Base-by-base conservation (phyloP, 92 coral and sea anemone genomes). In the Hydrozoanthus gracilis region DNA sequence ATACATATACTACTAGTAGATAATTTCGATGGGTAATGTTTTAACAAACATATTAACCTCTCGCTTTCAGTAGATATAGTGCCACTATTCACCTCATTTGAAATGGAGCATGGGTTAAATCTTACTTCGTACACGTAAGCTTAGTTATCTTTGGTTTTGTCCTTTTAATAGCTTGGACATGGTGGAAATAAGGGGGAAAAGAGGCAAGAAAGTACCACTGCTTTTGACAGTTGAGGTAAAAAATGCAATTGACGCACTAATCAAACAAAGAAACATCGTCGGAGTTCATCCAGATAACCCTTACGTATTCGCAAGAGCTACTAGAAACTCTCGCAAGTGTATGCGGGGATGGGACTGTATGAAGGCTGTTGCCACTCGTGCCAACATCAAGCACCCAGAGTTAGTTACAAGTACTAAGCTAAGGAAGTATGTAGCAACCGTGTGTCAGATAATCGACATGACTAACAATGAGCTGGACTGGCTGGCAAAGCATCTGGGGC, bases 401-500 rank as follows among this genome's bases (percentile, higher is more conserved):
- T 49, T 73, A 14, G 82, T 84, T 62, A 84, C 88, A 52, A 56
- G 73, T 17, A 84, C 88, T 6, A 84, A 84, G 27, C 88, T 84
- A 9, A 20, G 88, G 54, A 71, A 84, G 52, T 84, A 72, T 73
- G 80, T 48, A 39, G 80, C 88, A 18, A 84, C 88, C 9, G 71
- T 84, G n/a, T 72, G 72, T 7, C 88, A 73, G 45, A 18, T 85
- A 64, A 66, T 85, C 13, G 82, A 85, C 71, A 72, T 74, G 52
- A 60, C 77, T 2, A 47, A 71, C 3, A 48, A 67, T 3, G 88
- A 84, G 58, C 80, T 84, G 48, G 88, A 68, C 13, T 84, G 88
- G 88, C 51, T 71, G 48, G 88, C 88, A 7, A 84, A 73, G 69
- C 88, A 84, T 56, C 79, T 84, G 69, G 82, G 88, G 13, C 88